Evolutionary conservation across 2,797 vertebrate genomes (phyloP), one percentile per base, ranked within the genome.

Genomic region (Poeciliopsis gracilis): DNA sequence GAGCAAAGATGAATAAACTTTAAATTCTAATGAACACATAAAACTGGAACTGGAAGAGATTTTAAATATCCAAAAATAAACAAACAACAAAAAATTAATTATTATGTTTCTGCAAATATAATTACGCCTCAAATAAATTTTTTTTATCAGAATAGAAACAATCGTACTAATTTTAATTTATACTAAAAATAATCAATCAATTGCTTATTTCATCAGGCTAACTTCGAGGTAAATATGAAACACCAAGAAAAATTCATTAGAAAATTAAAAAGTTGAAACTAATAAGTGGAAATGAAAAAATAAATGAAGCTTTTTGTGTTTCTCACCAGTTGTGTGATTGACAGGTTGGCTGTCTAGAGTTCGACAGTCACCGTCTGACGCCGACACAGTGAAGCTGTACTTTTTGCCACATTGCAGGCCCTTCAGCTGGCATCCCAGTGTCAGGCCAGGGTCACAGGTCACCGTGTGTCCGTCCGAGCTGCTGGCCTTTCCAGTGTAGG

Each of bases 371-470:
- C 93, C 94, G 4, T 96, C 89, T 5, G 90, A 90, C 16, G 95
- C 94, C 0, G 88, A 89, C 72, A 95, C 92, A 0, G 87, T 94
- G 86, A 96, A 93, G 20, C 5, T 81, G 77, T 97, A 97, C 30
- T 81, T 49, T n/a, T 82, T 86, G 20, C 95, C 94, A 75, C 96
- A 97, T 7, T 72, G 84, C 41, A 97, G 90, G 49, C 69, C 86
- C 0, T 43, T 70, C 36, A 96, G 23, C 20, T 86, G 75, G 77
- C 95, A 96, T 1, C 51, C 51, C 0, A 86, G 80, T 4, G 59
- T 61, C 1, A 51, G 30, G 18, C 15, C 84, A 23, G 77, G 72
- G 0, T 89, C 79, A 70, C 94, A 96, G 6, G 78, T 88, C 78
- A 94, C 74, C 0, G 0, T 76, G 51, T 95, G 91, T 8, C 95